Evolutionary conservation across 2,797 vertebrate species (phyloP).

Genomic region (Enteromius unitaeniatus): DNA sequence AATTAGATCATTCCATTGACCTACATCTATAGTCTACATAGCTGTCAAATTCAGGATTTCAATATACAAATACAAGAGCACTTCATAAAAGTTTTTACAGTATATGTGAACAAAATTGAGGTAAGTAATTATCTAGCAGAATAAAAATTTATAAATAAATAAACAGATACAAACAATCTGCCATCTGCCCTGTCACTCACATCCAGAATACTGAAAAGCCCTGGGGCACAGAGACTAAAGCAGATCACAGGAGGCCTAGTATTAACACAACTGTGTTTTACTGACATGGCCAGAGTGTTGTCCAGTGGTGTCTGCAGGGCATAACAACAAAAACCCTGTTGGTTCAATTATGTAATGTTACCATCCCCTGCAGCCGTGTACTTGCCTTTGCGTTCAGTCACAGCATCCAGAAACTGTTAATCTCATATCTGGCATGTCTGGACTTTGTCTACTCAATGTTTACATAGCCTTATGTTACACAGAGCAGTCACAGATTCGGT

Average conservation of each 20-base stretch:
- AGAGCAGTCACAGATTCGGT: slow-evolving; percentile 1
- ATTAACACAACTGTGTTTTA: slow-evolving; percentile 1
- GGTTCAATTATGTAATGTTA: slow-evolving; percentile 9
- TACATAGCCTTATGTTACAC: slow-evolving; percentile 26
- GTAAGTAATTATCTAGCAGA: background rate
- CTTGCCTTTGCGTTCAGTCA: background rate
- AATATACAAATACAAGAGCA: background rate
- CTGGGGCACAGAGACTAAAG: background rate
- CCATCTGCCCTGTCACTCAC: background rate
- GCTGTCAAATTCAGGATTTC: background rate
- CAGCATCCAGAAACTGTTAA: slow-evolving; percentile 22
- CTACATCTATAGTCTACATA: background rate
- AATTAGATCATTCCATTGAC: background rate
- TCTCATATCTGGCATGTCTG: slow-evolving; percentile 35
- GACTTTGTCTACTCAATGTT: slow-evolving; percentile 45
- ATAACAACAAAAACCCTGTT: slow-evolving; percentile 1
- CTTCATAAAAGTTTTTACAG: background rate
- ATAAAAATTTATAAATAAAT: background rate
- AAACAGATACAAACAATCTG: background rate
- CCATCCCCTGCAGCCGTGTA: background rate
- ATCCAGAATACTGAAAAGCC: background rate
- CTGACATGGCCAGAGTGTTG: background rate
- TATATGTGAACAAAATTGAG: background rate
- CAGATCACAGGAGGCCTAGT: background rate
- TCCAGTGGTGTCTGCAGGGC: background rate